Conservation (phyloP, 2,113 vertebrate genomes). For the Corvus cornix region DNA sequence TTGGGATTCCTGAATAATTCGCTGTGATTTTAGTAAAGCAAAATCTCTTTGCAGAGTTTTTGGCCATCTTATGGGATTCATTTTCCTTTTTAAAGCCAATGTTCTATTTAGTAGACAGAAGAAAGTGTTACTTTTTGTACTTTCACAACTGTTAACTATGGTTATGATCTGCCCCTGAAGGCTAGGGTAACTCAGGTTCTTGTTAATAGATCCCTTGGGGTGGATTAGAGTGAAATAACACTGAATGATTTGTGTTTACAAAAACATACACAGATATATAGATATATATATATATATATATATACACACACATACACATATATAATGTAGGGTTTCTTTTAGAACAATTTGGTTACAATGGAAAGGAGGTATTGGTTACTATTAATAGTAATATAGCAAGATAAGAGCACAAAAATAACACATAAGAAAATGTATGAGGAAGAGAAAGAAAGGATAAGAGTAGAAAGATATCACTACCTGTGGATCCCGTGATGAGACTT, state of each 20-base stretch:
- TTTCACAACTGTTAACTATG: neutral
- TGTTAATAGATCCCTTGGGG: neutral
- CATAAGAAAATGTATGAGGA: neutral
- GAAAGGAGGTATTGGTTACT: neutral
- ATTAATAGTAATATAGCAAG: neutral
- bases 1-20: neutral
- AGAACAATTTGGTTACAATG: neutral
- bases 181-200: neutral
- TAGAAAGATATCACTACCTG: neutral
- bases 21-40: neutral
- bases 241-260: neutral
- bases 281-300: no score
- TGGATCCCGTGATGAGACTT: neutral
- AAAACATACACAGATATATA: neutral
- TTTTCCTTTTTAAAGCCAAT: neutral
- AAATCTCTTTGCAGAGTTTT: neutral
- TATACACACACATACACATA: no score
- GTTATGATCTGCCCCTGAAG: no score
- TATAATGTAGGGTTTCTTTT: neutral
- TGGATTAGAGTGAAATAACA: neutral
- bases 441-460: neutral
- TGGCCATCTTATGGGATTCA: neutral
- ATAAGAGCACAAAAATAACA: neutral
- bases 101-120: neutral
- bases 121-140: neutral